Percentiles rank a stretch among this genome's conserved stretches.
Conservation (phyloP, 1,140 invertebrate species). For the Eciton burchellii region DNA sequence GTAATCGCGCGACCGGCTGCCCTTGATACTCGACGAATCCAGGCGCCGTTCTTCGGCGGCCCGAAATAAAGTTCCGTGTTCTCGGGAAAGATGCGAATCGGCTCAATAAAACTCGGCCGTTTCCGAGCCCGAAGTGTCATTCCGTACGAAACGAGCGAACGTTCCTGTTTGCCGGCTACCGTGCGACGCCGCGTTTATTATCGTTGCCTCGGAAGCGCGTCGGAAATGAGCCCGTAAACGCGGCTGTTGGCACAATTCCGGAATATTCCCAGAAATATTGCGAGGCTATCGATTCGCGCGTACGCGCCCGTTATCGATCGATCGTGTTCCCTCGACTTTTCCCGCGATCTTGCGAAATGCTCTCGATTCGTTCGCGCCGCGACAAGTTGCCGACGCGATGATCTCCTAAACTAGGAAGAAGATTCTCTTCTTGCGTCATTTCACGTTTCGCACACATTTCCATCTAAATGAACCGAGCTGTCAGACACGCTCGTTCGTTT, state of each 20-base stretch:
- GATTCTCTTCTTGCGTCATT: background rate
- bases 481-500: background rate
- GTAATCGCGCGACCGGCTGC: constrained; percentile 1
- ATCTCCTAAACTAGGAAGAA: background rate
- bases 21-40: constrained; percentile 28
- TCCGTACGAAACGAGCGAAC: constrained; percentile 38
- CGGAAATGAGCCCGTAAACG: constrained; percentile 40
- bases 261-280: constrained; percentile 36
- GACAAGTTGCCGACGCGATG: background rate
- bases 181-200: constrained; percentile 42
- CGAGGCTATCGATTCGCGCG: background rate
- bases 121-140: constrained; percentile 35
- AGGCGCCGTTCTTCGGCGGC: constrained; percentile 25
- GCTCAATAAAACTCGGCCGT: constrained; percentile 28
- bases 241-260: constrained; percentile 47
- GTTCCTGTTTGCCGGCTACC: constrained; percentile 20
- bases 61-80: constrained; percentile 31
- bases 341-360: background rate
- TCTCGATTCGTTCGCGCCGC: background rate
- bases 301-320: background rate
- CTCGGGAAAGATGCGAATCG: background rate
- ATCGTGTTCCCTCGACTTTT: background rate
- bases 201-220: constrained; percentile 37
- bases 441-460: background rate
- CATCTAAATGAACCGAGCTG: background rate